Percentiles rank a stretch among this genome's conserved stretches.
Conservation (phyloP, 2,888 invertebrate genomes). For the Alviniconcha strummeri region DNA sequence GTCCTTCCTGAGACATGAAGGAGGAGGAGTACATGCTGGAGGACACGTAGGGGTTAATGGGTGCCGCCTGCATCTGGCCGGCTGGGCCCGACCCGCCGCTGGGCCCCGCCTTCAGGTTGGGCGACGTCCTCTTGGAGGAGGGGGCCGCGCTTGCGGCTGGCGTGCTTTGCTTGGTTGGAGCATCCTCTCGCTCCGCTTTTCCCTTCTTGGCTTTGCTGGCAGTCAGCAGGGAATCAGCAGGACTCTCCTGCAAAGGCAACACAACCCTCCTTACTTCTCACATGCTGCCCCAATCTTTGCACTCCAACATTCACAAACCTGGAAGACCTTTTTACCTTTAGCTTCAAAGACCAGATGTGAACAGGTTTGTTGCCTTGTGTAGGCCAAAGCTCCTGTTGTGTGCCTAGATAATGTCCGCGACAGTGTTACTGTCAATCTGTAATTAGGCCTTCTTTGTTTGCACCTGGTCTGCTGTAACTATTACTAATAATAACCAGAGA, state of each 20-base stretch:
- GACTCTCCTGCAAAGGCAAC: slow-evolving; percentile 16
- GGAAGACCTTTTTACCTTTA: no score
- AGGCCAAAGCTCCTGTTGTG: no score
- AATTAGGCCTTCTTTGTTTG: no score
- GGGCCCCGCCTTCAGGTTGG: slow-evolving; percentile 18
- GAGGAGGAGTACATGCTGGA: slow-evolving; percentile 68
- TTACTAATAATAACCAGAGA: no score
- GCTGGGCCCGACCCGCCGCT: slow-evolving; percentile 26
- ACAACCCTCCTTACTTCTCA: neutral
- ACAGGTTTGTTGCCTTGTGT: no score
- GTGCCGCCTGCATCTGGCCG: slow-evolving; percentile 37
- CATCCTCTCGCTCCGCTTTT: slow-evolving; percentile 22
- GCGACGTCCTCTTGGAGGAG: slow-evolving; percentile 31
- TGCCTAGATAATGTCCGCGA: no score
- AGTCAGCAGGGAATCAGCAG: neutral
- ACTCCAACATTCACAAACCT: no score
- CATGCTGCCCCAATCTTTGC: no score
- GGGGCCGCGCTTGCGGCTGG: slow-evolving; percentile 15
- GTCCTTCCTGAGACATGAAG: slow-evolving; percentile 70
- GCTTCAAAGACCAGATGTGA: no score
- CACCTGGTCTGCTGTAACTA: no score
- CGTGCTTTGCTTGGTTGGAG: neutral
- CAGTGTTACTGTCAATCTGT: no score
- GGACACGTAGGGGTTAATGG: slow-evolving; percentile 67
- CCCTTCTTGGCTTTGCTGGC: slow-evolving; percentile 24